These are phyloP conservation scores for Epirrhoe alternata DNA, from an alignment of 2,888 invertebrate species.

Conservation along the genomic window DNA sequence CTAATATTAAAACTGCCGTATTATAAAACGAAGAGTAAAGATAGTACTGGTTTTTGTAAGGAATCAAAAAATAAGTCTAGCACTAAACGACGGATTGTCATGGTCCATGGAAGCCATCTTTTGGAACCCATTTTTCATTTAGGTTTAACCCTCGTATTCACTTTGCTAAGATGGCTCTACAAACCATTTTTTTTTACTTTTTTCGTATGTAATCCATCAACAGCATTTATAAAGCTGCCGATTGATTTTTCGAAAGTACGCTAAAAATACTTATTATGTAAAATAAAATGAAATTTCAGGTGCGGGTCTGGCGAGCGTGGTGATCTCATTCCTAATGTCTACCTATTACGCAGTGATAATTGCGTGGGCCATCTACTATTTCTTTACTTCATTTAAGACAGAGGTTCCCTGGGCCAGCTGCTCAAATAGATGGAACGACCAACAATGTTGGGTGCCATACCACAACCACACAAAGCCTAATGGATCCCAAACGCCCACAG, in stretches of 20 bases:
- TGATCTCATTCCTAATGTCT: slow-evolving; percentile 97
- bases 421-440: slow-evolving; percentile 93
- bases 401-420: slow-evolving; percentile 96
- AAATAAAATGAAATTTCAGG: slow-evolving; percentile 85
- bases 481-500: slow-evolving; percentile 92
- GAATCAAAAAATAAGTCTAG: too few relatives aligned
- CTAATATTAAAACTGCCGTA: too few relatives aligned
- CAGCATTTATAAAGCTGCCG: too few relatives aligned
- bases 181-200: too few relatives aligned
- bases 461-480: slow-evolving; percentile 89
- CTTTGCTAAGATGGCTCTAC: too few relatives aligned
- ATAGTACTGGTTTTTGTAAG: too few relatives aligned
- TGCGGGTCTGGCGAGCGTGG: slow-evolving; percentile 96
- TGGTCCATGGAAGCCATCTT: too few relatives aligned
- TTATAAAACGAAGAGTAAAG: too few relatives aligned
- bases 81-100: too few relatives aligned
- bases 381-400: slow-evolving; percentile 94
- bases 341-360: slow-evolving; percentile 98
- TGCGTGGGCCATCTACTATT: slow-evolving; percentile 96
- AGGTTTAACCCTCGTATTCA: too few relatives aligned
- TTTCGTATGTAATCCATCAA: too few relatives aligned
- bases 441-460: slow-evolving; percentile 91
- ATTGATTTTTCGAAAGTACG: background rate
- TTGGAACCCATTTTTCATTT: too few relatives aligned
- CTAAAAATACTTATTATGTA: background rate